Percentiles rank a stretch among this genome's conserved stretches.
These are phyloP conservation scores for Melolontha melolontha DNA, from an alignment of 2,888 invertebrate genomes.

Conservation along the genomic window DNA sequence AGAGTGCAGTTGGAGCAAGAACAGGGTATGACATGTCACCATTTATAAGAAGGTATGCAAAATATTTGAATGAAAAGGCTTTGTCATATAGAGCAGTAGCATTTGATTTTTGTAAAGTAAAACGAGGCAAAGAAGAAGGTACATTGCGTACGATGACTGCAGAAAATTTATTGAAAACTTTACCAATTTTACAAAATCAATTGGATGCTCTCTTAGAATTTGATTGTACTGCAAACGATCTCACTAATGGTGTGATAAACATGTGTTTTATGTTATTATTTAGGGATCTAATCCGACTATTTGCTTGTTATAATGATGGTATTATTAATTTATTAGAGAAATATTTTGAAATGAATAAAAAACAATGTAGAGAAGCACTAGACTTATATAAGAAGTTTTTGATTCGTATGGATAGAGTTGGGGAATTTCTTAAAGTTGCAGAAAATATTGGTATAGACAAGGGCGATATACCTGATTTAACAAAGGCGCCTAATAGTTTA, in stretches of 20 bases:
- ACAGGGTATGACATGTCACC: slow-evolving; percentile 98
- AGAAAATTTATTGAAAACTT: slow-evolving; percentile 96
- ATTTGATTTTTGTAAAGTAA: slow-evolving; percentile 99
- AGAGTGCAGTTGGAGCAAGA: slow-evolving; percentile 83
- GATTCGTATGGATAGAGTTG: slow-evolving; percentile 98
- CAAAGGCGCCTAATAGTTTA: slow-evolving; percentile 97
- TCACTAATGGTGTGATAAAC: slow-evolving; percentile 95
- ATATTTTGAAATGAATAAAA: slow-evolving; percentile 99
- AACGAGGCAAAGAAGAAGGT: slow-evolving; percentile 98
- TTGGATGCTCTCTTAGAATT: slow-evolving; percentile 97
- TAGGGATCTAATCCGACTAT: slow-evolving; percentile 96
- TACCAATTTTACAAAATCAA: slow-evolving; percentile 96
- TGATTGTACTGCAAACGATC: slow-evolving; percentile 96
- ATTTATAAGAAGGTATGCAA: slow-evolving; percentile 98
- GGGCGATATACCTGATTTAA: slow-evolving; percentile 98
- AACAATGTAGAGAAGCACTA: slow-evolving; percentile 97
- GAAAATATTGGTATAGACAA: slow-evolving; percentile 97
- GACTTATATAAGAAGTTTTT: slow-evolving; percentile 99
- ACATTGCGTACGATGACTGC: slow-evolving; percentile 97
- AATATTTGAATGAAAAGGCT: slow-evolving; percentile 99
- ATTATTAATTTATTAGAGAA: slow-evolving; percentile 99
- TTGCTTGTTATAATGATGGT: slow-evolving; percentile 99
- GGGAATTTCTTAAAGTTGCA: slow-evolving; percentile 94
- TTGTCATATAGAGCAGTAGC: slow-evolving; percentile 98
- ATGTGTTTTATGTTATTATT: slow-evolving; percentile 99